phyloP scores from a whole-genome alignment of 2,113 vertebrate genomes.

The Microtus oregoni region DNA sequence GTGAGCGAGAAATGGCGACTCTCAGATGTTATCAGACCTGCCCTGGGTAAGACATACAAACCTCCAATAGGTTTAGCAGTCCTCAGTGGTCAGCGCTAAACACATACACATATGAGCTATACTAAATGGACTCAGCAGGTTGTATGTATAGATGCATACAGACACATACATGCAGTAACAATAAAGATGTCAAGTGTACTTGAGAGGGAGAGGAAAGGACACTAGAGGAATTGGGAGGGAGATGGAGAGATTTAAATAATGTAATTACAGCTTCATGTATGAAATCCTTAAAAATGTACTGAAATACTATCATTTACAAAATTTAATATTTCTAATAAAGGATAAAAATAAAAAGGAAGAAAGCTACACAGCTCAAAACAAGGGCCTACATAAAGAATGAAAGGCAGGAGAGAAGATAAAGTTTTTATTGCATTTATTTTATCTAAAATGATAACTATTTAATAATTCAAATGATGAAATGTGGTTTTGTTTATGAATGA shows the following conservation, averaged over 20 bases:
- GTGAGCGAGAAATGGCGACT: not conserved
- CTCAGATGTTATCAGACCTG: not conserved
- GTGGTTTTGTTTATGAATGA: not conserved
- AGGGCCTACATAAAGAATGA: not conserved
- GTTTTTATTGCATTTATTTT: not conserved
- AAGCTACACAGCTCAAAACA: not conserved
- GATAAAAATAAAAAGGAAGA: not conserved
- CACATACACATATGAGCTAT: not conserved
- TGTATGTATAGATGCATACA: not conserved
- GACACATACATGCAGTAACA: not conserved
- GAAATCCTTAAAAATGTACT: not conserved
- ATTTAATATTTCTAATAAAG: not conserved
- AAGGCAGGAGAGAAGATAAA: not conserved
- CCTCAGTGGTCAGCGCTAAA: not conserved
- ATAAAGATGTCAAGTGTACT: not conserved
- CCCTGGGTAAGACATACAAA: too few relatives aligned
- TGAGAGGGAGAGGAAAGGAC: not conserved
- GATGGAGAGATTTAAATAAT: not conserved
- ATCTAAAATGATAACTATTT: constrained; percentile 27
- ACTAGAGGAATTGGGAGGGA: not conserved
- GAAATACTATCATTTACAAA: not conserved
- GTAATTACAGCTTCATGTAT: not conserved
- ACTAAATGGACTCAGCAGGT: too few relatives aligned
- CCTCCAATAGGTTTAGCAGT: not conserved
- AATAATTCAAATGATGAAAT: not conserved